Evolutionary conservation across 2,888 invertebrate species (phyloP).

Genomic region (Scaeva pyrastri): DNA sequence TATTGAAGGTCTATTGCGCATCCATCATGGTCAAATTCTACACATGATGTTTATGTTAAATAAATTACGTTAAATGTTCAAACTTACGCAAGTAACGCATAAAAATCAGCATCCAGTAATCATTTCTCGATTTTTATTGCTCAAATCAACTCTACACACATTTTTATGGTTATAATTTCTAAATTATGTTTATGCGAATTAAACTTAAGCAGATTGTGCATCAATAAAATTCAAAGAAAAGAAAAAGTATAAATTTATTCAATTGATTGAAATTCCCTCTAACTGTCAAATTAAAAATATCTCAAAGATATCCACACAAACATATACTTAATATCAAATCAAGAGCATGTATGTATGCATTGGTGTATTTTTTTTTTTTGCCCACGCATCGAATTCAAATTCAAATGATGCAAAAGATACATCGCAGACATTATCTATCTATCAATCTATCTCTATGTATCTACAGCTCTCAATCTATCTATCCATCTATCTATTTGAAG

Average conservation of each 20-base stretch:
- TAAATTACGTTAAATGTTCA: too few species aligned
- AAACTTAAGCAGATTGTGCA: constrained; percentile 1
- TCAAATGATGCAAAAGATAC: constrained; percentile 38
- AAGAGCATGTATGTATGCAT: background rate
- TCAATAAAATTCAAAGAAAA: background rate
- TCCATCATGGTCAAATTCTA: too few species aligned
- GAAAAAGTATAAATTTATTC: constrained; percentile 17
- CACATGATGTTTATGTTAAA: too few species aligned
- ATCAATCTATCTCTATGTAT: background rate
- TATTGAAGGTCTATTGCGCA: too few species aligned
- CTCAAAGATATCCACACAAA: background rate
- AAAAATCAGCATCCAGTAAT: too few species aligned
- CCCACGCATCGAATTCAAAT: constrained; percentile 32
- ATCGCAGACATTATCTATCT: constrained; percentile 20
- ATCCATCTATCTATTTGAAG: background rate
- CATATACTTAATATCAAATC: background rate
- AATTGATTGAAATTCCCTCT: constrained; percentile 23
- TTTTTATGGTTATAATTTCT: constrained; percentile 1
- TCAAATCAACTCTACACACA: background rate
- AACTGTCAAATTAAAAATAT: constrained; percentile 26
- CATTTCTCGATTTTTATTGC: too few species aligned
- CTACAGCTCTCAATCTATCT: background rate
- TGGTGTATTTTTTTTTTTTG: background rate
- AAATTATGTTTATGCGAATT: constrained; percentile 24
- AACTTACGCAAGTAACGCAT: too few species aligned